These are phyloP conservation scores for Alethe castanea DNA, from an alignment of 2,113 vertebrate species.

Conservation along the genomic window DNA sequence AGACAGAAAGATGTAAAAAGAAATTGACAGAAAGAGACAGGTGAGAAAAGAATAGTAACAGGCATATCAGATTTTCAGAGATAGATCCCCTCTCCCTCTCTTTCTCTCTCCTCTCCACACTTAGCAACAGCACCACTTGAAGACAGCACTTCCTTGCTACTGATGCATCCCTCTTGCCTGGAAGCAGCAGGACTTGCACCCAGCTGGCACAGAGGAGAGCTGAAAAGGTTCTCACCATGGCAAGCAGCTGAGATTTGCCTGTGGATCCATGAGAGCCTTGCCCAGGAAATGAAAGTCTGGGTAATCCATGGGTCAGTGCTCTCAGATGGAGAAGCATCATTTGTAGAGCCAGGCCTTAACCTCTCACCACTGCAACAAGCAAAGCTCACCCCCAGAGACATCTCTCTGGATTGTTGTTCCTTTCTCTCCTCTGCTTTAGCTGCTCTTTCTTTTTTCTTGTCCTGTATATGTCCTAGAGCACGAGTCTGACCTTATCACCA, in stretches of 20 bases:
- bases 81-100: neutral
- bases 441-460: neutral
- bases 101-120: neutral
- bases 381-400: neutral
- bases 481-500: neutral
- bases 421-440: neutral
- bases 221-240: accelerated
- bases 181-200: neutral
- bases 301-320: neutral
- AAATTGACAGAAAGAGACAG: neutral
- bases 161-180: neutral
- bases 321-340: neutral
- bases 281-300: neutral
- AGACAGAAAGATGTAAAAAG: neutral
- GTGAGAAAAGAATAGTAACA: neutral
- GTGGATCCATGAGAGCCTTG: no score
- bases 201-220: neutral
- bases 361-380: accelerated
- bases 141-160: neutral
- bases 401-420: neutral
- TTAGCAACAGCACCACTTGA: neutral
- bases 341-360: neutral
- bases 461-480: neutral
- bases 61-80: neutral
- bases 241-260: neutral